phyloP scores from a whole-genome alignment of 2,888 invertebrate genomes.

The Deroplatys truncata region DNA sequence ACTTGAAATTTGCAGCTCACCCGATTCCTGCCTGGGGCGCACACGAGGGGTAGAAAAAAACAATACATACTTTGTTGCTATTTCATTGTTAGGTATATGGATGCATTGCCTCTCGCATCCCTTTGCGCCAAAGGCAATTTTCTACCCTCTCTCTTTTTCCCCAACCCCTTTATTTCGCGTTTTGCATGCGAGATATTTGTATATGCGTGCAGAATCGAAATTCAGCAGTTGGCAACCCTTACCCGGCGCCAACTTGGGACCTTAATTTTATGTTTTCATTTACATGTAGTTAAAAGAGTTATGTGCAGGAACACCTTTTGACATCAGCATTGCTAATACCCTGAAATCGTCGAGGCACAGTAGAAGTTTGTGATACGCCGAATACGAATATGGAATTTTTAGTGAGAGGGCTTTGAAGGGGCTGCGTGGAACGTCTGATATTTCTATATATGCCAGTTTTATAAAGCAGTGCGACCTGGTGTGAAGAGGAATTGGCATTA shows the following conservation, averaged over 20 bases:
- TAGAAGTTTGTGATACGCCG: not conserved
- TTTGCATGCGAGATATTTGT: not conserved
- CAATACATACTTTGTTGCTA: not conserved
- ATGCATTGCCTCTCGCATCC: not conserved
- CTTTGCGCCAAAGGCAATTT: not conserved
- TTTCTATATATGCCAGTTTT: too few species aligned
- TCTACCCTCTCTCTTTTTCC: not conserved
- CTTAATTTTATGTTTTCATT: not conserved
- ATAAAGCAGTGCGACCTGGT: too few species aligned
- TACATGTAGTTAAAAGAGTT: not conserved
- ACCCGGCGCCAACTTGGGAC: not conserved
- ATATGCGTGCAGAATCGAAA: not conserved
- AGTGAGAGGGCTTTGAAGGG: too few species aligned
- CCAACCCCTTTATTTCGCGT: not conserved
- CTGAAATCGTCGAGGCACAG: not conserved
- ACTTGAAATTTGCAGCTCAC: not conserved
- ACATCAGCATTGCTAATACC: not conserved
- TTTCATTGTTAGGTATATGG: not conserved
- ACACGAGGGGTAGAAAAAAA: not conserved
- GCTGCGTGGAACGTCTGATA: too few species aligned
- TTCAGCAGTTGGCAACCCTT: not conserved
- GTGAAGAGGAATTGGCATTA: too few species aligned
- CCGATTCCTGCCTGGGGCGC: not conserved
- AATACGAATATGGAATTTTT: not conserved
- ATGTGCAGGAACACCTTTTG: not conserved